phyloP scores from a whole-genome alignment of 2,888 invertebrate genomes.

The Hybos culiciformis region DNA sequence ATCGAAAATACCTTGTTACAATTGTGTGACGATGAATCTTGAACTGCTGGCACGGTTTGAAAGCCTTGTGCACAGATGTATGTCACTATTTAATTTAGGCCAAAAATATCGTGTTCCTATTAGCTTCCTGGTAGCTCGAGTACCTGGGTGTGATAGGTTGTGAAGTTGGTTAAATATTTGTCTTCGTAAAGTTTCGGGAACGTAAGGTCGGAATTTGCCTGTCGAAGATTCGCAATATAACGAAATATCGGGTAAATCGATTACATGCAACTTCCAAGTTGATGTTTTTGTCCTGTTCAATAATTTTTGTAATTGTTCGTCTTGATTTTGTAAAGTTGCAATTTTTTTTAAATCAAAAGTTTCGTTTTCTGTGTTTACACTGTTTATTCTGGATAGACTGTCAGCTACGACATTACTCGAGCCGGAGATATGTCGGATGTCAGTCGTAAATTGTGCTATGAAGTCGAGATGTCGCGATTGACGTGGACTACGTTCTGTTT shows the following conservation, averaged over 20 bases:
- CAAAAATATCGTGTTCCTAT: slow-evolving; percentile 8
- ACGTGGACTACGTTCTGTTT: no score
- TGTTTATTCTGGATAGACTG: no score
- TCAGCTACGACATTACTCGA: no score
- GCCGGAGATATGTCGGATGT: no score
- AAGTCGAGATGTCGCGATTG: no score
- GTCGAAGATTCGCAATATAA: neutral
- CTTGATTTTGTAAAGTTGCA: no score
- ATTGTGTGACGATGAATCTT: neutral
- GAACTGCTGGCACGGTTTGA: neutral
- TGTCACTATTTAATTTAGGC: slow-evolving; percentile 3
- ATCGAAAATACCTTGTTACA: no score
- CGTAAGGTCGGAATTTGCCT: neutral
- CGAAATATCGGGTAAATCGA: neutral
- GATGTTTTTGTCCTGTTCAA: no score
- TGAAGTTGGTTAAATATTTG: neutral
- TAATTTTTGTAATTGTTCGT: no score
- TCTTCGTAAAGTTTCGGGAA: neutral
- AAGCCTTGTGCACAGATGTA: neutral
- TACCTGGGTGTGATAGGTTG: slow-evolving; percentile 2
- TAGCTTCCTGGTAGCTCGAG: slow-evolving; percentile 7
- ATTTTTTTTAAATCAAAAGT: neutral
- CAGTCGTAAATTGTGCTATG: no score
- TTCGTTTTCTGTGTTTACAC: no score
- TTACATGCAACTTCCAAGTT: no score